phyloP scores from a whole-genome alignment of 2,888 invertebrate species.

The Nomada ferruginata region DNA sequence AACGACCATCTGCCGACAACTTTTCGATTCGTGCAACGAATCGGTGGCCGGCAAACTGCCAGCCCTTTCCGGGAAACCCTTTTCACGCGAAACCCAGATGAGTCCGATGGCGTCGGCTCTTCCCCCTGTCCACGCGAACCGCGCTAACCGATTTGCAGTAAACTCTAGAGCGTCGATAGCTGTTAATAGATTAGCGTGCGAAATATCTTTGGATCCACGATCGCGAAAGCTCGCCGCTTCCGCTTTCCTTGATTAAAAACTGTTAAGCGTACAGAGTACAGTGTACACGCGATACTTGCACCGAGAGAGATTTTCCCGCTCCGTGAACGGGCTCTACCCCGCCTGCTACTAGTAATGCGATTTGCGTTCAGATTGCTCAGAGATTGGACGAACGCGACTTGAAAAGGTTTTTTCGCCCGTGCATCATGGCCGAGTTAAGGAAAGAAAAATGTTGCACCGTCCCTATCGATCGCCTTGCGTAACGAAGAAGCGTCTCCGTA shows the following conservation, averaged over 20 bases:
- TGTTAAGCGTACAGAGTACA: slow-evolving; percentile 23
- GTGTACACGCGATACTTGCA: slow-evolving; percentile 2
- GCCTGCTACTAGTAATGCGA: slow-evolving; percentile 38
- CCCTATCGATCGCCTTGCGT: slow-evolving; percentile 40
- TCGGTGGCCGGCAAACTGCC: not conserved
- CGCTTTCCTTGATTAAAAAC: slow-evolving; percentile 44
- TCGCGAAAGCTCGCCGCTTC: no score
- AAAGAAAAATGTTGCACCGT: slow-evolving; percentile 7
- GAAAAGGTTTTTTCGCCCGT: slow-evolving; percentile 10
- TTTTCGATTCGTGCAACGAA: not conserved
- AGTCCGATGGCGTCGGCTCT: no score
- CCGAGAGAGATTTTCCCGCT: slow-evolving; percentile 16
- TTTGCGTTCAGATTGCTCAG: slow-evolving; percentile 26
- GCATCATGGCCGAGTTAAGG: not conserved
- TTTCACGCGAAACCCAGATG: no score
- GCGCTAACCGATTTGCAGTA: no score
- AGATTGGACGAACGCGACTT: slow-evolving; percentile 19
- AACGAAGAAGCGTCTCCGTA: slow-evolving; percentile 10
- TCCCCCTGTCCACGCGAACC: no score
- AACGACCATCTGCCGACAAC: slow-evolving; percentile 15
- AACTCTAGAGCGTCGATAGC: no score
- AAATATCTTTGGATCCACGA: no score
- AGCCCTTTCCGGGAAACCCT: no score
- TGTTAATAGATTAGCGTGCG: no score
- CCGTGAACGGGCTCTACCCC: not conserved